Evolutionary conservation across 2,797 vertebrate species (phyloP), one percentile per base, ranked within the genome.

Genomic region (Geotria australis): DNA sequence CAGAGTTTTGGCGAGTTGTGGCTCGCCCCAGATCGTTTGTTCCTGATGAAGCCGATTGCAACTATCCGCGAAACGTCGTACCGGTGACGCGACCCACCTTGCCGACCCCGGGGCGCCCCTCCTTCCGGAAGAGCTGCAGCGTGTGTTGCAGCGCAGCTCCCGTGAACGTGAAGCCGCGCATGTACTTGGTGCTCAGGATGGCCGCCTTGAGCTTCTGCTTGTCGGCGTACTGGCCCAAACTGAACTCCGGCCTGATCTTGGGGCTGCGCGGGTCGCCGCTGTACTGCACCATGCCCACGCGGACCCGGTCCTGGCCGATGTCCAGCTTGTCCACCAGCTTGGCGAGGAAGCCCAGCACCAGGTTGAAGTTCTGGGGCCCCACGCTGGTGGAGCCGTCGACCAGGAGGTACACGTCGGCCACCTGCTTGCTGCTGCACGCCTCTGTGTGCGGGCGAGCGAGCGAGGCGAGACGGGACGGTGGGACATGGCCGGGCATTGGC

Each of bases 261-360:
- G 12, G 12, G 8, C 49, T 15, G 7, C 12, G n/a, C 7, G 53
- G 68, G 0, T 47, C 69, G 6, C 77, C 74, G 62, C 80, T 75
- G 64, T 89, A 98, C 67, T 98, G 91, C 24, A 83, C 76, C 7
- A 91, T 61, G 1, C 73, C 80, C 0, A 95, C 67, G 2, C 82
- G 75, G 56, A 85, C 78, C 74, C 77, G 74, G 63, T 74, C 79
- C 51, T 77, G 75, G 13, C 73, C 73, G 1, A 98, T 66, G 1
- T 81, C 71, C 8, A 98, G 76, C 62, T 79, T 78, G 56, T 74
- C 68, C 38, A 94, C 74, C 10, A 83, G 70, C 63, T 64, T 76
- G 59, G 68, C 56, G 9, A 96, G 76, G 60, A 96, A 91, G 64
- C 86, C 84, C 11, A 85, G 78, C 49, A 96, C 80, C 57, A 85